These are phyloP conservation scores for Guaruba guarouba DNA, from an alignment of 2,113 vertebrate species.

Conservation along the genomic window DNA sequence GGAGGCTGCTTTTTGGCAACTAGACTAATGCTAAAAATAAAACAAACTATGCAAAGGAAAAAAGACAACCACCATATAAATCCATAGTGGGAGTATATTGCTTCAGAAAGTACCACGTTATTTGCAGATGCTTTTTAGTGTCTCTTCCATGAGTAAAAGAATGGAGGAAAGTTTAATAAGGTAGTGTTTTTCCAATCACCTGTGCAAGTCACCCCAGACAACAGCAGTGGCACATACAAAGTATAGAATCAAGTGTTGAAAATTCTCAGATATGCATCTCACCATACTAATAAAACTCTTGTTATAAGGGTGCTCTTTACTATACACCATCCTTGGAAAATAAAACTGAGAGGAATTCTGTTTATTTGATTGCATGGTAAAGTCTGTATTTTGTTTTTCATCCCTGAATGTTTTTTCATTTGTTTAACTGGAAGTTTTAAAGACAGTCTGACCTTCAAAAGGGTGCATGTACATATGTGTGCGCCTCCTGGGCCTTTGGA, in stretches of 20 bases:
- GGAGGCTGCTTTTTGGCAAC: slow-evolving; percentile 25
- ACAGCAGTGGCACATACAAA: accelerated
- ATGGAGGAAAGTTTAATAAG: background rate
- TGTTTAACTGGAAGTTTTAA: background rate
- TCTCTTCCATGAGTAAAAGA: background rate
- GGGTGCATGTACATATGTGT: accelerated
- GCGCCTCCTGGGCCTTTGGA: background rate
- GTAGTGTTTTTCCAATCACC: background rate
- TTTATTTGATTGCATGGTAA: background rate
- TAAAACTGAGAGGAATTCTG: background rate
- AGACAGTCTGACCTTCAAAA: background rate
- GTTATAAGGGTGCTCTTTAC: background rate
- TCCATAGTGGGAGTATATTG: background rate
- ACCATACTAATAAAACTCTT: background rate
- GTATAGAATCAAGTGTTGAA: background rate
- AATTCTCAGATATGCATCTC: background rate
- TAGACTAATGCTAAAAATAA: slow-evolving; percentile 34
- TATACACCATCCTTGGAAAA: background rate
- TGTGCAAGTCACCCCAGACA: background rate
- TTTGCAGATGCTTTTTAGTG: background rate
- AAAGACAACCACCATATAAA: background rate
- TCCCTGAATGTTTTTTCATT: background rate
- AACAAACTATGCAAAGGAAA: background rate
- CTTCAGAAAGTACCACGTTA: background rate
- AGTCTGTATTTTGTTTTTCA: background rate